Conservation (phyloP, 2,113 vertebrate genomes). For the Columba livia region DNA sequence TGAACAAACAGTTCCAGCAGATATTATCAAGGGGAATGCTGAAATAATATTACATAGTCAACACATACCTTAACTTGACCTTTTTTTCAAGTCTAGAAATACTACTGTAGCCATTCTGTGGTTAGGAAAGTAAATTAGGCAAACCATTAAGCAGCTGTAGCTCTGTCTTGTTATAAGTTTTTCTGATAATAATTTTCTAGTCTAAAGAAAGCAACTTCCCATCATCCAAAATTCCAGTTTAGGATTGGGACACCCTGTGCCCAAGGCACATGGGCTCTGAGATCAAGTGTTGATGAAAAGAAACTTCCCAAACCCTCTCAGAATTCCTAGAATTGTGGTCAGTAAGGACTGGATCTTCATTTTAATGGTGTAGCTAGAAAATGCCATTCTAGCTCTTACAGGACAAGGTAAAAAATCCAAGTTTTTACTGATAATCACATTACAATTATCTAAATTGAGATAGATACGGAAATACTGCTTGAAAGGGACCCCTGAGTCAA, state of each 20-base stretch:
- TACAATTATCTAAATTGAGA: neutral
- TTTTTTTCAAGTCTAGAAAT: neutral
- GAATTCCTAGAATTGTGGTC: neutral
- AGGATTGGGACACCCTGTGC: neutral
- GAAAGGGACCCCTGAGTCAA: neutral
- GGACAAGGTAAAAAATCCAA: neutral
- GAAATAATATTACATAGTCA: neutral
- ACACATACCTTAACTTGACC: neutral
- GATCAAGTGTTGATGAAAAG: neutral
- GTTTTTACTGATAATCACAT: neutral
- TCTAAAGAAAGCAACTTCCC: neutral
- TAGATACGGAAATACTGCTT: neutral
- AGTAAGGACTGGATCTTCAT: neutral
- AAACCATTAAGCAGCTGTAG: neutral
- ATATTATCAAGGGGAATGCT: neutral
- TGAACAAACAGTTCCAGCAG: neutral
- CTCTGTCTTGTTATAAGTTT: neutral
- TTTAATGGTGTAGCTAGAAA: neutral
- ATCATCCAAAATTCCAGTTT: neutral
- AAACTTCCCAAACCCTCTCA: neutral
- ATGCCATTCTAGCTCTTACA: rapidly evolving
- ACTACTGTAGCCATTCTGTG: neutral
- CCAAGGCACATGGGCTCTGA: neutral
- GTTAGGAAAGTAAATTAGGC: neutral
- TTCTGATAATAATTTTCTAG: neutral